A percentile compares a stretch with the other conserved stretches of the same genome.
These are phyloP conservation scores for Butastur rufipennis DNA, from an alignment of 2,113 vertebrate genomes.

Conservation along the genomic window DNA sequence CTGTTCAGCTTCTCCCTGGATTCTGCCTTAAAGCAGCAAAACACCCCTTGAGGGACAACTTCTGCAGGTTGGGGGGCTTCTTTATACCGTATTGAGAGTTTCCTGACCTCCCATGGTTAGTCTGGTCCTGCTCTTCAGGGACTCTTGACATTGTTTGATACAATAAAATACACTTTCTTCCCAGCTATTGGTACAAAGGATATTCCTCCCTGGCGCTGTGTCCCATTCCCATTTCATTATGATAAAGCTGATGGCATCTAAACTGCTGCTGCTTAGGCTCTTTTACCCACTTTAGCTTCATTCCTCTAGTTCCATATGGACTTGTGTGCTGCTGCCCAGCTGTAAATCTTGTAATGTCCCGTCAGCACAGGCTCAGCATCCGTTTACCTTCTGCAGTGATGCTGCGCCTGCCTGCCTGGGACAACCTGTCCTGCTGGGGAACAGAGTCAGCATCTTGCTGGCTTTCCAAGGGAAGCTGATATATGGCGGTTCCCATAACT, in stretches of 20 bases:
- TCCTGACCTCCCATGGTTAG: not conserved
- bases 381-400: rapidly evolving
- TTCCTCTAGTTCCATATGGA: not conserved
- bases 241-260: not conserved
- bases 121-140: not conserved
- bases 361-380: not conserved
- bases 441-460: no score
- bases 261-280: not conserved
- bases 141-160: not conserved
- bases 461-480: not conserved
- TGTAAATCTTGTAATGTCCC: not conserved
- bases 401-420: not conserved
- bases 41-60: not conserved
- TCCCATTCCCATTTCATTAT: not conserved
- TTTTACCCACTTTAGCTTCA: not conserved
- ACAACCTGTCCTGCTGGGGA: not conserved
- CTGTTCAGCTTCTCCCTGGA: not conserved
- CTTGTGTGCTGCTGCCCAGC: not conserved
- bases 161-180: not conserved
- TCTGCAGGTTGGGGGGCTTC: not conserved
- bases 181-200: not conserved
- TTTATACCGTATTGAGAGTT: not conserved
- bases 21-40: not conserved
- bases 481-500: not conserved
- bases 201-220: not conserved